Base-by-base conservation (phyloP, 2,113 vertebrate species). In the Tenrec ecaudatus region DNA sequence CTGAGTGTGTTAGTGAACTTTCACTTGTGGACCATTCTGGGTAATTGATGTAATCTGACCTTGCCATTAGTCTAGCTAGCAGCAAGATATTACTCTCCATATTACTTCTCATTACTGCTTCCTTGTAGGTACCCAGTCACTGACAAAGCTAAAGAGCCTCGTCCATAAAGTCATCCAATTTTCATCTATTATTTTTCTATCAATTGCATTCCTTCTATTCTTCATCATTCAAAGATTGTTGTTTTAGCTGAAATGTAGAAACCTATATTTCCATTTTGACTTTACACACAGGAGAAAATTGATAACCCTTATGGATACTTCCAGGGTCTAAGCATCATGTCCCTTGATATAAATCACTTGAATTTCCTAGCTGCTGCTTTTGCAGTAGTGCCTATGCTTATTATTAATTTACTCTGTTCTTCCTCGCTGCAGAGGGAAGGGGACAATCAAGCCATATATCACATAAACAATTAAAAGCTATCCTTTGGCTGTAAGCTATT, bases 381-480 rank as follows among this genome's bases (percentile, higher is more conserved):
- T 97, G 86, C 25, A 53, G 79, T 66, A 83, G 31, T 92, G 69
- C 43, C 89, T 96, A 84, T 93, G 40, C 62, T 97, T 96, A 93
- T 96, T 97, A 98, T 97, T 98, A 97, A 98, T 98, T 98, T 97
- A 95, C 43, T 91, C 29, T 82, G 89, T 86, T 97, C 82, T 95
- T 94, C 83, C 94, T 92, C 83, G 76, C 22, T 94, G 40, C 77
- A 90, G 88, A 97, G 53, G 83, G 79, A 98, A 96, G 93, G 93
- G 97, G 93, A 96, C 22, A 78, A 95, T 96, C 79, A 96, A 97
- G 90, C 91, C 82, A 96, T 98, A 95, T 27, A 97, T 97, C 96
- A 96, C 95, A 96, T 96, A 97, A 97, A 97, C 97, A 98, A 98
- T 97, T 98, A 97, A 97, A 98, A 97, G 82, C 58, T 89, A 83